Conservation (phyloP, 2,888 invertebrate species). For the Chouioia cunea region DNA sequence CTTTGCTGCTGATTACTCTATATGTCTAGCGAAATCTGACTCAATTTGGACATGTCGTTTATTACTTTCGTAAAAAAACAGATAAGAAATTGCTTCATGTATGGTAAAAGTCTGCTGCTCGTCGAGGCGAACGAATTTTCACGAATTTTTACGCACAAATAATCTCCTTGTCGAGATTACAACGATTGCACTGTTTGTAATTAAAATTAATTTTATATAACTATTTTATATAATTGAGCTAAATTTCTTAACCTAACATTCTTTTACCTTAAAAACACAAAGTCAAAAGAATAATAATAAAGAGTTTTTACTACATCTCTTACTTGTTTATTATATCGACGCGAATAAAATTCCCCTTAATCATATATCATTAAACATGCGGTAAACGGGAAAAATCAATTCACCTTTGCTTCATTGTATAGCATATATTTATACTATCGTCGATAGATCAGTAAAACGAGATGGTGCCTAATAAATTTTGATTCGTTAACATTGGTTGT, state of each 20-base stretch:
- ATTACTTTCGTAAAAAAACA: slow-evolving; percentile 13
- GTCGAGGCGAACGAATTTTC: slow-evolving; percentile 40
- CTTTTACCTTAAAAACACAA: slow-evolving; percentile 21
- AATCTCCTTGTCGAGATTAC: slow-evolving; percentile 28
- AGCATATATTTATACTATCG: too few relatives aligned
- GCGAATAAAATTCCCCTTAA: too few relatives aligned
- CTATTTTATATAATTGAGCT: slow-evolving; percentile 59
- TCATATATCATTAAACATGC: too few relatives aligned
- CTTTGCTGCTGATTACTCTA: slow-evolving; percentile 9
- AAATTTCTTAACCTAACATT: slow-evolving; percentile 43
- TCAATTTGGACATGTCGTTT: not conserved
- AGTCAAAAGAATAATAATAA: too few relatives aligned
- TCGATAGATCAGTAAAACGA: too few relatives aligned
- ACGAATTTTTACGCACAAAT: slow-evolving; percentile 58
- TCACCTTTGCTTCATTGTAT: too few relatives aligned
- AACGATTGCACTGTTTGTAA: slow-evolving; percentile 66
- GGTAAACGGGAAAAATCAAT: too few relatives aligned
- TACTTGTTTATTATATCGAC: too few relatives aligned
- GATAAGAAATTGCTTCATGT: slow-evolving; percentile 20
- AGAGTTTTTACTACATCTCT: too few relatives aligned
- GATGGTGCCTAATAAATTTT: too few relatives aligned
- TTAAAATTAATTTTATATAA: slow-evolving; percentile 60
- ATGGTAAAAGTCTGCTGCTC: slow-evolving; percentile 33
- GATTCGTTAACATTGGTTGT: too few relatives aligned
- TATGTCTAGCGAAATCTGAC: slow-evolving; percentile 12